Evolutionary conservation across 2,888 invertebrate species (phyloP).

Genomic region (Ptilodon capucinus): DNA sequence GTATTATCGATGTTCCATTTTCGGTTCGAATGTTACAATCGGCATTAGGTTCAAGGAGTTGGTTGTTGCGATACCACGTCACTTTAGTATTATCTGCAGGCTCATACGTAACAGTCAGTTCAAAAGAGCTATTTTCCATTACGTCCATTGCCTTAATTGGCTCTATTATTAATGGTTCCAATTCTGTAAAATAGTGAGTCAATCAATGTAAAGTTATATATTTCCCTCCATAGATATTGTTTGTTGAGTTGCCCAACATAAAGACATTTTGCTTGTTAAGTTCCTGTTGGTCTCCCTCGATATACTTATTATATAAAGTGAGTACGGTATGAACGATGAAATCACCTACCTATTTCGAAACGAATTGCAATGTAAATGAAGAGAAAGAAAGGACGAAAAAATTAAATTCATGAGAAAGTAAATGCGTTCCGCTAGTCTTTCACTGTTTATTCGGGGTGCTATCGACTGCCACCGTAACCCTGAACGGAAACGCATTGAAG

Average conservation of each 20-base stretch:
- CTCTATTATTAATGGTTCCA: constrained; percentile 85
- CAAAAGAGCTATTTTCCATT: constrained; percentile 86
- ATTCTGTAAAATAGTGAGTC: constrained; percentile 68
- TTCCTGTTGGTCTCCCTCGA: not conserved
- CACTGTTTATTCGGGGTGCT: not conserved
- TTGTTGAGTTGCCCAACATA: constrained; percentile 1
- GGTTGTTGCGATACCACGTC: constrained; percentile 93
- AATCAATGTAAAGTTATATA: constrained; percentile 43
- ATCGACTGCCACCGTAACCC: not conserved
- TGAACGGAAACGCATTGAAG: not conserved
- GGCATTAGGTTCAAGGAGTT: constrained; percentile 85
- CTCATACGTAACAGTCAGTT: constrained; percentile 87
- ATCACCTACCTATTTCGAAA: too few relatives aligned
- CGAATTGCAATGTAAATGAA: not conserved
- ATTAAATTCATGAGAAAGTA: not conserved
- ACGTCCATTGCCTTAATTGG: constrained; percentile 90
- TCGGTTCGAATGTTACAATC: constrained; percentile 83
- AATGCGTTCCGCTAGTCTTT: not conserved
- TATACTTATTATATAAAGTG: not conserved
- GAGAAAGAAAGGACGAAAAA: not conserved
- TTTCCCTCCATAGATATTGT: constrained; percentile 6
- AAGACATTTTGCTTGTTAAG: not conserved
- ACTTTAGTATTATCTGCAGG: constrained; percentile 88
- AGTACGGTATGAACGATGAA: not conserved
- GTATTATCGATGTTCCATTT: constrained; percentile 85